Base-by-base conservation (phyloP, 2,113 vertebrate species). In the Hydropotes inermis region DNA sequence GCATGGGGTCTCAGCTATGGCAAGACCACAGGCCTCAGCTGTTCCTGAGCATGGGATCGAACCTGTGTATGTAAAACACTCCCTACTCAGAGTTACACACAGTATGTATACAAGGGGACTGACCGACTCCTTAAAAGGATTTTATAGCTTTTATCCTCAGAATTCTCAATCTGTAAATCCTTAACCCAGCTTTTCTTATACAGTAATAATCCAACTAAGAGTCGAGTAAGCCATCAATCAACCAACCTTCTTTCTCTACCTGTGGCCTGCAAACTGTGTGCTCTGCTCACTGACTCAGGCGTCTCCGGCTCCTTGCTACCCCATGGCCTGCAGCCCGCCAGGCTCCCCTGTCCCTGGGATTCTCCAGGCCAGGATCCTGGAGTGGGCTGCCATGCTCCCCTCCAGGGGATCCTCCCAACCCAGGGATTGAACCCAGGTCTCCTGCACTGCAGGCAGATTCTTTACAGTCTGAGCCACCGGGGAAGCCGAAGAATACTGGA, bases 281-380 rank as follows among this genome's bases (percentile, higher is more conserved):
- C 67, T 2, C 0, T 23, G 67, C 1, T 70, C 12, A 36, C 1
- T 12, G 0, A 21, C 64, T 70, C 64, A 6, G 9, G 5, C 1
- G 0, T 23, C 19, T 36, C n/a, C 19, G 2, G 19, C 67, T 39
- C 19, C 39, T 21, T 39, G 67, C 9, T 6, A 70, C 9, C 5
- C n/a, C n/a, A 23, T 6, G n/a, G 5, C 23, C n/a, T 39, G 19
- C 67, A 70, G 10, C n/a, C n/a, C 0, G 0, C 67, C 67, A 70
- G 67, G 67, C n/a, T 36, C n/a, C 67, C 10, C 10, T 58, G 2
- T 70, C 61, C 64, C 23, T 12, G 67, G n/a, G 67, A n/a, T 6
- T 70, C 67, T 70, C 67, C 67, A 70, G 19, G n/a, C n/a, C 67
- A 39, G 67, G 23, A 23, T 23, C 21, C n/a, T 70, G n/a, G n/a